Evolutionary conservation across 2,113 vertebrate genomes (phyloP), one percentile per base, ranked within the genome.

Genomic region (Xiphorhynchus elegans): DNA sequence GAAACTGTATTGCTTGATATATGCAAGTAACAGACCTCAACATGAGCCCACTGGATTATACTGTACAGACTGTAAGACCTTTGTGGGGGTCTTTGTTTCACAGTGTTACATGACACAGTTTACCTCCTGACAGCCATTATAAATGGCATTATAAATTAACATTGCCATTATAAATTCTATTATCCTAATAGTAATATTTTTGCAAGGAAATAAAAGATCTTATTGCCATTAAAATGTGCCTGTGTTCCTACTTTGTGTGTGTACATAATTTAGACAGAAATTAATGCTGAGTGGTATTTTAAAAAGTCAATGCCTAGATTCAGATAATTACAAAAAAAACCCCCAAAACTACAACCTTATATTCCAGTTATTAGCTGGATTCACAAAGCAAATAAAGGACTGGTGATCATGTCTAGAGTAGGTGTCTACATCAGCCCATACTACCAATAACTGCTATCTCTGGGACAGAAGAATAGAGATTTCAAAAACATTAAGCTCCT

Each of bases 21-120:
- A 81, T 40, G 63, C 33, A 70, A 89, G 10, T 69, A 82, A 85
- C 7, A 56, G 23, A 31, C 3, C 28, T 70, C 28, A 73, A 7
- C 8, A 25, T 0, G 0, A 17, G 8, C 50, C 23, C 11, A 10
- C 2, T 81, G 3, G 19, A 67, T 52, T 53, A 78, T 19, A 62
- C 19, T 7, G 17, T 11, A 55, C 1, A 3, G 11, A 75, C 0
- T 4, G 3, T 9, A 68, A 70, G 60, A 72, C 10, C 5, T 79
- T 46, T 49, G 12, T 28, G 23, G 29, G 26, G 13, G 19, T 49
- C 18, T 50, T 28, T 82, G 19, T 55, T 88, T 73, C 53, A 76
- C 25, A 50, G 5, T 25, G 21, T 11, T 37, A 29, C 17, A 56
- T 21, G 14, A 79, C 14, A 55, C 2, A 31, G 4, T 60, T 80